Conservation (phyloP, 37 sponge, comb jelly and placozoan species). For the Eunapius fragilis region DNA sequence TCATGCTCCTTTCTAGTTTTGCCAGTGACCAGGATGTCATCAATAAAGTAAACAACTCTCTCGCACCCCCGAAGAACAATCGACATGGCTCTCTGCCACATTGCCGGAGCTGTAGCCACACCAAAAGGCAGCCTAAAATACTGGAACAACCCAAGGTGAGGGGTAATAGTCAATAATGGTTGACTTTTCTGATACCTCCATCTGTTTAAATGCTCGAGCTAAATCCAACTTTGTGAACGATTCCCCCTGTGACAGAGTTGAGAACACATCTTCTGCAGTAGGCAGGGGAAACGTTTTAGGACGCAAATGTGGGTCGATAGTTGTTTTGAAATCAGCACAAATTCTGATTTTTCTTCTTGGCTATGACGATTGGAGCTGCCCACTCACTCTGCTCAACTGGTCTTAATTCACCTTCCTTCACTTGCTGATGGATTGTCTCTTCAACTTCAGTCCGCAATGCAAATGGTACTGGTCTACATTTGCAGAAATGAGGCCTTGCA, state of each 20-base stretch:
- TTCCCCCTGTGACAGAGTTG: constrained; percentile 13
- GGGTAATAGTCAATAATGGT: not conserved
- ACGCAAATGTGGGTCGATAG: constrained; percentile 2
- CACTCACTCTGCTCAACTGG: not conserved
- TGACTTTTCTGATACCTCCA: constrained; percentile 7
- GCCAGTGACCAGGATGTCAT: not conserved
- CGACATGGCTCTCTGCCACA: constrained; percentile 35
- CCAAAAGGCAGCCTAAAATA: constrained; percentile 9
- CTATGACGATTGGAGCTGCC: constrained; percentile 12
- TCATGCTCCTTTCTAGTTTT: not conserved
- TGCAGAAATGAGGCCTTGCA: not conserved
- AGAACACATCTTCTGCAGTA: constrained; percentile 8
- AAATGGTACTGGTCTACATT: constrained; percentile 24
- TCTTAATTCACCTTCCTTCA: not conserved
- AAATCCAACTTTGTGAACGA: constrained; percentile 22
- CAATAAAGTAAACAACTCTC: not conserved
- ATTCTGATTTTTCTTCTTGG: constrained; percentile 1
- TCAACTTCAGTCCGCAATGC: constrained; percentile 4
- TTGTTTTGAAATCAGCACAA: constrained; percentile 24
- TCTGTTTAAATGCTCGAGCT: constrained; percentile 15
- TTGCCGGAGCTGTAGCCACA: constrained; percentile 22
- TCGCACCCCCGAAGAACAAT: constrained; percentile 14
- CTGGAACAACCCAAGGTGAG: constrained; percentile 17
- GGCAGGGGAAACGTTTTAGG: not conserved
- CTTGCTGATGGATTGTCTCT: not conserved